Evolutionary conservation across 2,888 invertebrate genomes (phyloP).

Genomic region (Meteorus colon): DNA sequence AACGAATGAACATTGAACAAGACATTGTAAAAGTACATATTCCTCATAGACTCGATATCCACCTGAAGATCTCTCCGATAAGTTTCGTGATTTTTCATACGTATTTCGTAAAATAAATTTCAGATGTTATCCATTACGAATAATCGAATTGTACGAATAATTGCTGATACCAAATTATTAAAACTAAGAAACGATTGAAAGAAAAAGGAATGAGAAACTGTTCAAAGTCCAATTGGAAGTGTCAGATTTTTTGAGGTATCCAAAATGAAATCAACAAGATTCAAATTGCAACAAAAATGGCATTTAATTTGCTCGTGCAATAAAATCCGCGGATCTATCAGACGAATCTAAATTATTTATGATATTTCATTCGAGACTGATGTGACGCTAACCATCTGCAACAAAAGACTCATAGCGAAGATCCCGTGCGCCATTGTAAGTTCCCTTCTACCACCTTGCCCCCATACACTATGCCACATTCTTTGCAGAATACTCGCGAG

Average conservation of each 20-base stretch:
- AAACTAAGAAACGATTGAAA: no score
- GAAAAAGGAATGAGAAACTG: no score
- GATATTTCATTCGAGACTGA: neutral
- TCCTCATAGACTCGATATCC: no score
- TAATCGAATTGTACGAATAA: no score
- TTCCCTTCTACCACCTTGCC: neutral
- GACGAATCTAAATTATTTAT: neutral
- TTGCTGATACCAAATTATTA: no score
- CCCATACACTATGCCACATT: neutral
- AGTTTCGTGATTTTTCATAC: no score
- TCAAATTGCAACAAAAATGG: neutral
- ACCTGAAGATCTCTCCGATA: no score
- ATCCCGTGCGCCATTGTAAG: neutral
- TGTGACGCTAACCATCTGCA: slow-evolving; percentile 3
- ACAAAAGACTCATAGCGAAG: neutral
- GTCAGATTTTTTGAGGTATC: no score
- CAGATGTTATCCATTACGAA: no score
- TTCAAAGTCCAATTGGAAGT: no score
- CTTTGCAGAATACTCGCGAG: neutral
- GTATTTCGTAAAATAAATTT: no score
- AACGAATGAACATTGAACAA: neutral
- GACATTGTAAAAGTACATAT: neutral
- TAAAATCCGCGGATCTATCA: neutral
- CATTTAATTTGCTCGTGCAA: neutral
- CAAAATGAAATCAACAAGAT: no score